Base-by-base conservation (phyloP, 2,797 vertebrate genomes). In the Sciurus vulgaris region DNA sequence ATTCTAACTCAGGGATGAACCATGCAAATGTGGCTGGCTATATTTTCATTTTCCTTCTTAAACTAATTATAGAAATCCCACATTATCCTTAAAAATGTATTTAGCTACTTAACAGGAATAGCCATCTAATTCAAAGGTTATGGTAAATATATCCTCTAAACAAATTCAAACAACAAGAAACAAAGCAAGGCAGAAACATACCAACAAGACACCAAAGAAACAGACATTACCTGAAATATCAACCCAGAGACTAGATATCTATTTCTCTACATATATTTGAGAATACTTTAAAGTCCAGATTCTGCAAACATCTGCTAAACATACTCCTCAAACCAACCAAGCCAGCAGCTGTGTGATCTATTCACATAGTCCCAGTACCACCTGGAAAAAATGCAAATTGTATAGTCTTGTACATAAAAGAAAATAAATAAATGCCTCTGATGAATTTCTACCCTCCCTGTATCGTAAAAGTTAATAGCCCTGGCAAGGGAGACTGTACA, bases 381-480 rank as follows among this genome's bases (percentile, higher is more conserved):
- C 97, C 94, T 98, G 96, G 93, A 86, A 97, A 94, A 97, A 91
- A 97, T 93, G 93, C 95, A 97, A 98, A 98, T 93, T 97, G 93
- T 77, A 97, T 73, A 94, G 89, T 65, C 96, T 97, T 96, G 81
- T 96, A 97, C 89, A 90, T 83, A 77, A 97, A 94, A 96, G 95
- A 97, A 97, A 98, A 97, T 97, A 97, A 98, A 97, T 96, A 97
- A 96, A 97, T 93, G 86, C 72, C 94, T 97, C 97, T 88, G 44
- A 73, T 98, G 96, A 96, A 96, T 98, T 87, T 97, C 92, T 97
- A 97, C 74, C 95, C 59, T 95, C 93, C 83, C 67, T 83, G 76
- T 95, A 97, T 95, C 96, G 96, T 88, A 97, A 98, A 82, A 96
- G 70, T 96, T 95, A 98, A 97, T 74, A 97, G 95, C 10, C 17